Conservation (phyloP, 1,140 invertebrate genomes). For the Heliconius hermathena region DNA sequence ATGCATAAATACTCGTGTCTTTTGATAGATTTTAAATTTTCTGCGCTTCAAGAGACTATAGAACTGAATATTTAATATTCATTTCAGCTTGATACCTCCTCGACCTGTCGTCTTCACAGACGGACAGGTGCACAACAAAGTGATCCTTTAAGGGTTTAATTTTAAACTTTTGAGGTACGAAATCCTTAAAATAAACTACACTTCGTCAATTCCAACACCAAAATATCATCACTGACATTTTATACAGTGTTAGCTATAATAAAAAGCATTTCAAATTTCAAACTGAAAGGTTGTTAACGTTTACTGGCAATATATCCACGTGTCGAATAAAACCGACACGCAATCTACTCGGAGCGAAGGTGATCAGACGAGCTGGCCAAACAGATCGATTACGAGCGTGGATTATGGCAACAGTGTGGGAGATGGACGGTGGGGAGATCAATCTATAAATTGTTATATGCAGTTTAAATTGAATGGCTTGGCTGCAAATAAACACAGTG, state of each 20-base stretch:
- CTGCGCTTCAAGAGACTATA: no score
- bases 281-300: background rate
- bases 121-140: no score
- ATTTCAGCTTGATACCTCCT: no score
- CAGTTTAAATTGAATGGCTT: background rate
- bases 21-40: no score
- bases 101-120: no score
- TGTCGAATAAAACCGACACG: conserved; percentile 24
- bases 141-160: no score
- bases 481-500: no score
- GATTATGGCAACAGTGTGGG: conserved; percentile 11
- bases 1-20: no score
- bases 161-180: no score
- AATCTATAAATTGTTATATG: background rate
- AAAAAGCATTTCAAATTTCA: conserved; percentile 1
- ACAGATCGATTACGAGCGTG: conserved; percentile 18
- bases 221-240: background rate
- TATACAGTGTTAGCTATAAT: background rate
- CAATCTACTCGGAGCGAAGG: conserved; percentile 14
- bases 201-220: background rate
- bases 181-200: no score
- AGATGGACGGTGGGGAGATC: background rate
- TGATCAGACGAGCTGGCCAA: conserved; percentile 19
- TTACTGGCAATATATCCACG: conserved; percentile 21
- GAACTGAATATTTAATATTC: no score